Evolutionary conservation across 2,888 invertebrate genomes (phyloP), one percentile per base, ranked within the genome.

Genomic region (Lamproptera curius): DNA sequence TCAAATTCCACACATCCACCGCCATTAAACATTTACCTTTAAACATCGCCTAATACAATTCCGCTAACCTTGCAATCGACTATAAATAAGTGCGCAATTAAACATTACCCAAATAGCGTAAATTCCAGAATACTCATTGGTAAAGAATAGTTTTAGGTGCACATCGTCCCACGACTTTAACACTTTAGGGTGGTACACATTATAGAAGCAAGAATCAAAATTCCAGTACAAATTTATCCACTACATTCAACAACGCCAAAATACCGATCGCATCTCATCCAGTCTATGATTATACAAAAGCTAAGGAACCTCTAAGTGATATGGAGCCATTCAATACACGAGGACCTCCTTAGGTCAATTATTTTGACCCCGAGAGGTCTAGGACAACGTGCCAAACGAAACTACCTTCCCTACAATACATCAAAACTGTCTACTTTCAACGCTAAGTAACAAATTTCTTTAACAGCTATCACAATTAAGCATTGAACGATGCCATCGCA

Each of bases 1-100:
- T 74, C 64, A 74, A 76, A n/a, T n/a, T n/a, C n/a, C n/a, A n/a
- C n/a, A 77, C 73, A 67, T 78, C 76, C 74, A 73, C 73, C 51
- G 53, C 51, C 52, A 59, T 70, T 73, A 75, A 76, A 79, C 72
- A 74, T 76, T 76, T 67, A 72, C 62, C 58, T 58, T 60, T 66
- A 51, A 57, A 35, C 50, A 58, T 64, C 63, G 56, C 62, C 63
- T 76, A 75, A 59, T 64, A 67, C 61, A 66, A 53, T 65, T 62
- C 59, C 56, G 66, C 67, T 74, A 68, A 63, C 54, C 53, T 65
- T 61, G 64, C 68, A 63, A 69, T 69, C 61, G 60, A 64, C 67
- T 75, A 75, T 61, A 62, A 69, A 61, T 68, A 52, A 59, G 79
- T 79, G 73, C 68, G 73, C 68, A 63, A 31, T 37, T 70, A 67